phyloP scores from a whole-genome alignment of 1,140 invertebrate genomes.

The Chelonus insularis region DNA sequence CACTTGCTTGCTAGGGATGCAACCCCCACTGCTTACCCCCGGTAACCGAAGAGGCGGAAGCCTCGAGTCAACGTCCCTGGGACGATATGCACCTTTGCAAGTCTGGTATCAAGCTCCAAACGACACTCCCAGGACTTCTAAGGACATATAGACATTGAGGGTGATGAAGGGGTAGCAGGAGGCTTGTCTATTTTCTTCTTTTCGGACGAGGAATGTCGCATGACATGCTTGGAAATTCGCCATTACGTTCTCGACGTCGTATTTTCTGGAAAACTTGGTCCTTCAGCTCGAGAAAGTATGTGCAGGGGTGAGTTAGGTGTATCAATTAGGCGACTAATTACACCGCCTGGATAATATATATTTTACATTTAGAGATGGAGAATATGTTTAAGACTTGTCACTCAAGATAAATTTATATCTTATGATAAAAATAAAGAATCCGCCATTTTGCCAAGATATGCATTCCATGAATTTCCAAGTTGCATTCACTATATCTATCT shows the following conservation, averaged over 20 bases:
- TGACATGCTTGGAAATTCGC: slow-evolving; percentile 41
- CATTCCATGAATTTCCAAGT: slow-evolving; percentile 17
- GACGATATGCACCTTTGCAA: slow-evolving; percentile 20
- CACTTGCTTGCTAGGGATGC: background rate
- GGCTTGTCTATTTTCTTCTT: slow-evolving; percentile 29
- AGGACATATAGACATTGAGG: background rate
- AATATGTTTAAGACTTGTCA: slow-evolving; percentile 18
- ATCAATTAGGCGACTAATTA: slow-evolving; percentile 25
- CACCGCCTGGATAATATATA: background rate
- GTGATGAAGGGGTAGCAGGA: background rate
- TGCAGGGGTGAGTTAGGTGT: background rate
- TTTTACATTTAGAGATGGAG: too few relatives aligned
- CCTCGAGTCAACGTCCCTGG: slow-evolving; percentile 30
- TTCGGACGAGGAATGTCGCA: slow-evolving; percentile 40
- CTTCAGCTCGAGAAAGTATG: background rate
- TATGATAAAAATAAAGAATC: background rate
- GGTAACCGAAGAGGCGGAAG: background rate
- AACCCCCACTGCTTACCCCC: background rate
- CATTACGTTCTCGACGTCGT: slow-evolving; percentile 34
- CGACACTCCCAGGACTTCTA: slow-evolving; percentile 21
- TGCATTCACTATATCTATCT: background rate
- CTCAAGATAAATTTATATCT: background rate
- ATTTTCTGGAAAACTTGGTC: slow-evolving; percentile 1
- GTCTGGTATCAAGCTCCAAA: slow-evolving; percentile 24
- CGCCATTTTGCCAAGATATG: slow-evolving; percentile 21